phyloP scores from a whole-genome alignment of 2,888 invertebrate genomes.

The Melinaea menophilus region DNA sequence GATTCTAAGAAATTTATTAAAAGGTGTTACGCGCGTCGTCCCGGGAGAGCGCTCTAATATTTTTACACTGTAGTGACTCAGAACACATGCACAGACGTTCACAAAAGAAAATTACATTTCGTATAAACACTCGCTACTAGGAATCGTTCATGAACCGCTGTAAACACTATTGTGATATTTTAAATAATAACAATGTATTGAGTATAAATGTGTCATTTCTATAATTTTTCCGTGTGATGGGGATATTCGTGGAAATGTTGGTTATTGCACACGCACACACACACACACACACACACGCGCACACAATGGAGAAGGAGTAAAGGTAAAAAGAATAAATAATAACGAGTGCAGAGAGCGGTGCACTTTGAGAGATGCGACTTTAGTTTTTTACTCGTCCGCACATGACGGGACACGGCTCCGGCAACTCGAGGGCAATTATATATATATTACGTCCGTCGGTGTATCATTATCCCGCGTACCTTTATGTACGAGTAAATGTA shows the following conservation, averaged over 20 bases:
- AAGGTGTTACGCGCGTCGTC: constrained; percentile 48
- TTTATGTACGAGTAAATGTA: neutral
- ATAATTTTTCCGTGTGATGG: constrained; percentile 31
- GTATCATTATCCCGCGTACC: constrained; percentile 21
- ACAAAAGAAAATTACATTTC: constrained; percentile 2
- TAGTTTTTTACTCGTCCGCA: constrained; percentile 30
- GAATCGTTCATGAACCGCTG: neutral
- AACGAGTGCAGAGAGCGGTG: constrained; percentile 36
- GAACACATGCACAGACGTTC: constrained; percentile 33
- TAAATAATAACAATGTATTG: neutral
- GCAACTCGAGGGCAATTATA: constrained; percentile 34
- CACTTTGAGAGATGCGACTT: constrained; percentile 37
- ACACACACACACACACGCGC: constrained; percentile 38
- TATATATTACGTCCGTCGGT: constrained; percentile 32
- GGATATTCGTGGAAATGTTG: constrained; percentile 35
- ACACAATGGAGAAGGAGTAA: constrained; percentile 31
- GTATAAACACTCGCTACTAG: constrained; percentile 3
- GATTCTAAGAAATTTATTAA: constrained; percentile 56
- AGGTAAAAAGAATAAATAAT: constrained; percentile 34
- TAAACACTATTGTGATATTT: constrained; percentile 6
- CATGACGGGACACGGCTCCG: constrained; percentile 30
- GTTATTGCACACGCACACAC: constrained; percentile 30
- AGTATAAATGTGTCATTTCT: constrained; percentile 26
- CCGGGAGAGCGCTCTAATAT: constrained; percentile 58
- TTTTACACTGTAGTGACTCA: constrained; percentile 51